Conservation (phyloP, 2,113 vertebrate species). For the Neodon shergylaensis region DNA sequence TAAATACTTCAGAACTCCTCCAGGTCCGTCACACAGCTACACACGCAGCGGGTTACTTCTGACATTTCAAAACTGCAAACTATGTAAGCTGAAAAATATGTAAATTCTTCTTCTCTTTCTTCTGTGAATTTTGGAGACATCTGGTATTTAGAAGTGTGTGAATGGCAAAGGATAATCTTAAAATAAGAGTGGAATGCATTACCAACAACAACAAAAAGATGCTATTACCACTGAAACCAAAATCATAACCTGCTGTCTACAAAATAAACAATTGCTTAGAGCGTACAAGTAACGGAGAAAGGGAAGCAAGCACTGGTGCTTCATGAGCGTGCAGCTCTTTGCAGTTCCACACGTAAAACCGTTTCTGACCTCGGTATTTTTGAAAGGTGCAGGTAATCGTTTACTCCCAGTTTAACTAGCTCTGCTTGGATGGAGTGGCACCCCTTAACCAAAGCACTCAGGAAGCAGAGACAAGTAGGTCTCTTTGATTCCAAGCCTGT, state of each 20-base stretch:
- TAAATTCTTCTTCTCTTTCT: not conserved
- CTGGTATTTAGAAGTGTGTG: not conserved
- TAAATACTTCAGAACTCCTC: not conserved
- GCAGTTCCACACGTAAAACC: not conserved
- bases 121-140: not conserved
- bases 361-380: not conserved
- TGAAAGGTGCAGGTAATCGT: not conserved
- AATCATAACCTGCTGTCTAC: not conserved
- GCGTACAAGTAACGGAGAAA: not conserved
- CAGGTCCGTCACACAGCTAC: not conserved
- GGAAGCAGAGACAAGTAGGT: not conserved
- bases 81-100: not conserved
- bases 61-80: not conserved
- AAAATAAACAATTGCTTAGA: not conserved
- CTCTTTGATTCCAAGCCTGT: not conserved
- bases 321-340: not conserved
- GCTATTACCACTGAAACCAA: not conserved
- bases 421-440: not conserved
- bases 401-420: not conserved
- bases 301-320: not conserved
- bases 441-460: not conserved
- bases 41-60: not conserved
- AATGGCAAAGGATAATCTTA: not conserved
- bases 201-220: not conserved
- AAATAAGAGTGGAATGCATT: not conserved